Base-by-base conservation (phyloP, 2,113 vertebrate species). In the Callocephalon fimbriatum region DNA sequence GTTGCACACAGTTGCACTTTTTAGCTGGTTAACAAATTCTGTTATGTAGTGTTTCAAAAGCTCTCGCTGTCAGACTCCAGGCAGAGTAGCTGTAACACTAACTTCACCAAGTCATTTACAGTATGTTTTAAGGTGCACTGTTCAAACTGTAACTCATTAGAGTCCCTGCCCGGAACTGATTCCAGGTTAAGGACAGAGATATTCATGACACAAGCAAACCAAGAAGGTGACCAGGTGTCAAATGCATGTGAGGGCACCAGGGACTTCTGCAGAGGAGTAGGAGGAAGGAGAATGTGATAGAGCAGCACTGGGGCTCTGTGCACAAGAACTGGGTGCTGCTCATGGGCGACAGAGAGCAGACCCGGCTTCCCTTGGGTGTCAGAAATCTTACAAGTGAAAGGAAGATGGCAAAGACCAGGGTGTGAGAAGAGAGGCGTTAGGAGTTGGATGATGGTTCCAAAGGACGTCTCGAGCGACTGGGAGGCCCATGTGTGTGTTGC, bases 1-100 rank as follows among this genome's bases (percentile, higher is more conserved):
- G n/a, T n/a, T n/a, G n/a, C n/a, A n/a, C n/a, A n/a, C n/a, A n/a
- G n/a, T n/a, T n/a, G n/a, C n/a, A n/a, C n/a, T n/a, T n/a, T n/a
- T n/a, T n/a, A n/a, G n/a, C n/a, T n/a, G 17, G 4, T 73, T 70
- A 51, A 25, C 7, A 37, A 56, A 67, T 44, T 63, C 45, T 63
- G 26, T 26, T 81, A 65, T 16, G 8, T 16, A 40, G 14, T 14
- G 2, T 75, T 68, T 86, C 53, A 61, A 15, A 87, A 88, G 35
- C 47, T 47, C 31, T 81, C 26, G 6, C 31, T 88, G 47, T 56
- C 56, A 61, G 58, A 37, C 21, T 73, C 5, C 58, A 45, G 26
- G 20, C 0, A 0, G 47, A 72, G 29, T 12, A 85, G 6, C 77
- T 67, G 2, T 68, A 59, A 29, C 58, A 21, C 23, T 84, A 2